Evolutionary conservation across 2,797 vertebrate species (phyloP), one percentile per base, ranked within the genome.

Genomic region (Momotus momota): DNA sequence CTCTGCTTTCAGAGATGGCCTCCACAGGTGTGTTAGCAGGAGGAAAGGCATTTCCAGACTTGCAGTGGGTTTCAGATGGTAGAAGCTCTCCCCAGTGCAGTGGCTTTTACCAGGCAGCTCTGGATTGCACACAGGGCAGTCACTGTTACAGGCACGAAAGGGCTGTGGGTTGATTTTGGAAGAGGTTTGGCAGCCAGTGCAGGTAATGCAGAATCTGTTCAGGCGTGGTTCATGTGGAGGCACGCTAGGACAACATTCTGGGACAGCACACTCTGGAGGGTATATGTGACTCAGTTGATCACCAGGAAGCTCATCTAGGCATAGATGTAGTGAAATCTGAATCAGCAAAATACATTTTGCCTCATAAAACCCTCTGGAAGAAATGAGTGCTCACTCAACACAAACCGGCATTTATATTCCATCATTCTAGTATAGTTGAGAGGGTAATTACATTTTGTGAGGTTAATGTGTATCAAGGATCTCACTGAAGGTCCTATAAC

Each of bases 11-110:
- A 45, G 43, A 20, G 26, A 3, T 19, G 54, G 16, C 54, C 27
- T 72, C 1, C 2, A 0, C 35, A 45, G 46, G 18, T 0, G 0
- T 4, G 12, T 29, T n/a, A 45, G 45, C 1, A 3, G 38, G 12
- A 71, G 8, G 27, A 78, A 23, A 49, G 13, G 7, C 14, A 27
- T 62, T 77, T 92, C 54, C n/a, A 54, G 40, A 17, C 9, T 74
- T 1, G 1, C 0, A 2, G 25, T 40, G 49, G 22, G 12, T 65
- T 93, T 93, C 21, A 16, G 29, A 1, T 5, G 29, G 46, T 19
- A 26, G 57, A 60, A 61, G 9, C 31, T 84, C 69, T 92, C 5
- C 31, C 8, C 49, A 22, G 9, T 7, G 41, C 33, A 21, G 21
- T 27, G n/a, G 38, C 33, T 75, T 40, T 61, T 41, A 18, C 26